Base-by-base conservation (phyloP, 2,888 invertebrate genomes). In the Timema cristinae region DNA sequence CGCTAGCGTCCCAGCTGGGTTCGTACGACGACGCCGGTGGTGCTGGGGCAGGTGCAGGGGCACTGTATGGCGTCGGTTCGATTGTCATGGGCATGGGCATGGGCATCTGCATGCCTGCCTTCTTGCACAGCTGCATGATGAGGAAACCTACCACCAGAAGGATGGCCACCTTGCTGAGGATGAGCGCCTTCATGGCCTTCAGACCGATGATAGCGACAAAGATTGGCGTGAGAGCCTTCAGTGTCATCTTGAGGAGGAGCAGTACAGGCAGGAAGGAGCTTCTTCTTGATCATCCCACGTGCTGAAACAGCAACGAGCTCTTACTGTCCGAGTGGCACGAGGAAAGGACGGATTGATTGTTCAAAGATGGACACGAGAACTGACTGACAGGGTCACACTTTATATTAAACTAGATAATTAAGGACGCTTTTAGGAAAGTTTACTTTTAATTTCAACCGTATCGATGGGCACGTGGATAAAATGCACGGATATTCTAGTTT, bases 201-300 rank as follows among this genome's bases (percentile, higher is more conserved):
- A 94, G 83, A 75, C 92, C 91, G 80, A 93, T 89, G 78, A 93
- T 83, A 66, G 90, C 88, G 50, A 94, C 87, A 77, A 94, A 86
- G 78, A 94, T 91, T 54, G 94, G 94, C 89, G 92, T 91, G 75
- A 94, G 82, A 48, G 91, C 90, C 82, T 94, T 93, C 86, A 93
- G 85, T 83, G 94, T 94, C 79, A 94, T 82, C 83, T 94, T 94
- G 78, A 94, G 83, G 69, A 94, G 86, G 77, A 94, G 84, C 77
- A 94, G 83, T 75, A 93, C 86, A 15, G 94, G 94, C 79, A 94
- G 84, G 75, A 94, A 94, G 85, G 67, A 94, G 87, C 81, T 94
- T 94, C 85, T 94, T 93, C 86, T 94, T 93, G 79, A 93, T 85
- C 81, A 90, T 85, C 78, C 91, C 92, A 75, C 93, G 90, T 78